Evolutionary conservation across 2,113 vertebrate species (phyloP).

Genomic region (Pan troglodytes): NHGRI_mPanTro3-v2.1_pri NC_072401.2:48367501-48368000

Average conservation of each 20-base stretch:
- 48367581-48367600: not conserved
- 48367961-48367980: not conserved
- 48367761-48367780: not conserved
- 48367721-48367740: not conserved
- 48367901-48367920: not conserved
- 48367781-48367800: not conserved
- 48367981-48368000: not conserved
- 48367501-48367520: not conserved
- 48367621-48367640: not conserved
- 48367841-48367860: not conserved
- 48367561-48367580: not conserved
- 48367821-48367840: not conserved
- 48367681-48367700: not conserved
- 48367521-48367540: not conserved
- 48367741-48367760: not conserved
- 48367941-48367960: not conserved
- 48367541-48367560: not conserved
- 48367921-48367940: not conserved
- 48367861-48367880: not conserved
- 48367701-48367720: not conserved
- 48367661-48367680: not conserved
- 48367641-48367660: not conserved
- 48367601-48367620: not conserved
- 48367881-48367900: not conserved
- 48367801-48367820: constrained; percentile 3